phyloP scores from a whole-genome alignment of 2,888 invertebrate species.

The Drosophila bunnanda region DNA sequence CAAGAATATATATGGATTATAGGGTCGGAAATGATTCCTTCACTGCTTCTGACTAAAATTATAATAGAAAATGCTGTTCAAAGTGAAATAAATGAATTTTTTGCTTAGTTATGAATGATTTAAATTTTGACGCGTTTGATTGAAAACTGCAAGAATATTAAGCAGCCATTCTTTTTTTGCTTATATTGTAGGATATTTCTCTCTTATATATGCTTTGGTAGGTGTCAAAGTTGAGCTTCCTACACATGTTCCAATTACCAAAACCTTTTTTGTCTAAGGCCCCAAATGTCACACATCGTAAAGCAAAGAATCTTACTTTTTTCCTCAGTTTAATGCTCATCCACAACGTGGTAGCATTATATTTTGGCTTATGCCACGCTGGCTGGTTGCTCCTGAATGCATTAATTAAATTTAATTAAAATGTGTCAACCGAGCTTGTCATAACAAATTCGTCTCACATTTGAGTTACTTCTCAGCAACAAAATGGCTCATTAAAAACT shows the following conservation, averaged over 20 bases:
- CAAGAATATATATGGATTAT: too few species aligned
- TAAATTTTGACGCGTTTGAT: too few species aligned
- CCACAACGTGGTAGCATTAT: not conserved
- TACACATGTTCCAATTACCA: constrained; percentile 57
- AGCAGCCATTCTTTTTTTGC: too few species aligned
- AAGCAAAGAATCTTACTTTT: constrained; percentile 22
- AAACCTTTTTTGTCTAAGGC: constrained; percentile 29
- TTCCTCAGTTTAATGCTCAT: constrained; percentile 40
- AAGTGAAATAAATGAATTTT: too few species aligned
- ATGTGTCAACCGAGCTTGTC: constrained; percentile 77
- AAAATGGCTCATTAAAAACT: constrained; percentile 74
- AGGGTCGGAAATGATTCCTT: too few species aligned
- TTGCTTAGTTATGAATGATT: too few species aligned
- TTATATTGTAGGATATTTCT: too few species aligned
- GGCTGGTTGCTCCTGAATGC: constrained; percentile 46
- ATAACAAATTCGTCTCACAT: constrained; percentile 67
- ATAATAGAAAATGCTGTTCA: too few species aligned
- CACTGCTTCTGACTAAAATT: too few species aligned
- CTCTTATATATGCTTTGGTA: too few species aligned
- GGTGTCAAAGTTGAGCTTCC: constrained; percentile 25
- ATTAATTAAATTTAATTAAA: constrained; percentile 79
- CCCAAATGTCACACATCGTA: constrained; percentile 53
- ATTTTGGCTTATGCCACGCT: constrained; percentile 24
- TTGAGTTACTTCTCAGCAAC: constrained; percentile 18
- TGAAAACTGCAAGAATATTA: too few species aligned